Evolutionary conservation across 2,113 vertebrate species (phyloP).

Genomic region (Pachyramphus minor): DNA sequence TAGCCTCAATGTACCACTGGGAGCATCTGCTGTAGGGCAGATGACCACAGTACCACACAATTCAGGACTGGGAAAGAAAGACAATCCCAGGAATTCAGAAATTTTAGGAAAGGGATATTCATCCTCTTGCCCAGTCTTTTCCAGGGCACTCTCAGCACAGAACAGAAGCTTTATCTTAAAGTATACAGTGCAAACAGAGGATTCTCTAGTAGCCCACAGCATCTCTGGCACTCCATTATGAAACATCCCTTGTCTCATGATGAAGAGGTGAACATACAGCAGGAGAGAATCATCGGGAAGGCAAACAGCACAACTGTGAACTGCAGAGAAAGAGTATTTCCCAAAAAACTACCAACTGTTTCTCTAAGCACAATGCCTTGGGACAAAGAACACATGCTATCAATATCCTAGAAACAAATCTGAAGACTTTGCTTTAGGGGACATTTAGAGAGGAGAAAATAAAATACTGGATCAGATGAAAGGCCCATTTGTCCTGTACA

Average conservation of each 20-base stretch:
- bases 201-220: neutral
- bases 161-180: neutral
- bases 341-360: neutral
- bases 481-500: neutral
- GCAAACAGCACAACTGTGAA: neutral
- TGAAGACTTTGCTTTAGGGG: neutral
- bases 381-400: neutral
- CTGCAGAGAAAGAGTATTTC: neutral
- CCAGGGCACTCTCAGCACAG: neutral
- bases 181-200: neutral
- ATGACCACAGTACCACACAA: neutral
- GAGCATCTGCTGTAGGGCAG: neutral
- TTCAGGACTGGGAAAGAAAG: neutral
- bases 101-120: neutral
- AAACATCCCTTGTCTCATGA: rapidly evolving
- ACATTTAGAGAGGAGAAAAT: neutral
- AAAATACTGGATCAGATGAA: neutral
- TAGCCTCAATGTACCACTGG: neutral
- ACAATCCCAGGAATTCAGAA: neutral
- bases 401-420: neutral
- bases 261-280: neutral
- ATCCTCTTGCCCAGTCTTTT: neutral
- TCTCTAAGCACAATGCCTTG: neutral
- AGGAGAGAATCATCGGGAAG: neutral
- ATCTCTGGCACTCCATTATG: neutral